Evolutionary conservation across 2,797 vertebrate genomes (phyloP), one percentile per base, ranked within the genome.

Genomic region (Perdix hodgsoniae): DNA sequence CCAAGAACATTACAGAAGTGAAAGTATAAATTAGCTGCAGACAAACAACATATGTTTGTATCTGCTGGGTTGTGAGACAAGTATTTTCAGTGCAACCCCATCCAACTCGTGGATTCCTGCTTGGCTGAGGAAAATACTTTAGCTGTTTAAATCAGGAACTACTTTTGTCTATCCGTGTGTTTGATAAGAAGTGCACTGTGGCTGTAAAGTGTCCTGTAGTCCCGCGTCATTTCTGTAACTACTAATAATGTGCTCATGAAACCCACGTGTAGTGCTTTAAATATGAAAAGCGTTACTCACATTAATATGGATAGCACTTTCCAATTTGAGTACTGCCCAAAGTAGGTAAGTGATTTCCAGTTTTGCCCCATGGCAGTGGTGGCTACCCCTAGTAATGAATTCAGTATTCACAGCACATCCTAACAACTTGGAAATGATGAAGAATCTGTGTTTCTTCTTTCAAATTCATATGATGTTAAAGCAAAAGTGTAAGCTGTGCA

Each of bases 11-110:
- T 87, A 35, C 63, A 80, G 84, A 80, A 93, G 69, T 44, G 88
- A 65, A 91, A 89, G 70, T 70, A 93, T 93, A 91, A 96, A 96
- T 95, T 82, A 95, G 79, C 66, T 81, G 86, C 86, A 94, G 94
- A 95, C 89, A 91, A 93, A 95, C 91, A 95, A 83, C 95, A 94
- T 94, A 81, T 96, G 94, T 88, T 93, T 78, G 31, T 87, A 83
- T 87, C 84, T 83, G 66, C 52, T 88, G 50, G 64, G 66, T 23
- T 86, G 72, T 4, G 27, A 91, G 86, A 81, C 29, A 27, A 85
- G 50, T 93, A 81, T 94, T 94, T 93, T 87, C 78, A 57, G 79
- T 72, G 84, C 87, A 95, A 90, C 66, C 37, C 65, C 54, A 89
- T 93, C 84, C 82, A 64, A 90, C 59, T 87, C 87, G 79, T 83